phyloP scores from a whole-genome alignment of 2,888 invertebrate genomes.

The Escarpia spicata region DNA sequence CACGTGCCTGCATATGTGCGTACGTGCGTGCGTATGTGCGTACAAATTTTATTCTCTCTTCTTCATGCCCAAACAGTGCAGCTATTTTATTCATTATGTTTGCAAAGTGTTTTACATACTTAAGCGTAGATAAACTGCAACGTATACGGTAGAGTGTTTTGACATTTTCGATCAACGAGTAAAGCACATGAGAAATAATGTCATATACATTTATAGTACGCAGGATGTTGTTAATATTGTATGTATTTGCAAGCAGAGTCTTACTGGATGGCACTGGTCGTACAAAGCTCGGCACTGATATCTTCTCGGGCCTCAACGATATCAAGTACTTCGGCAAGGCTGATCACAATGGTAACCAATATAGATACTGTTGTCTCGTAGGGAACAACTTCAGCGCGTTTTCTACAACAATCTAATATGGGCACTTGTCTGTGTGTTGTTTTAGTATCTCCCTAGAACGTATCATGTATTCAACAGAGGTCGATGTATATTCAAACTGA shows the following conservation, averaged over 20 bases:
- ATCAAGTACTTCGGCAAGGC: slow-evolving; percentile 36
- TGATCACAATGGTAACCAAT: slow-evolving; percentile 18
- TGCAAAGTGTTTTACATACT: too few species aligned
- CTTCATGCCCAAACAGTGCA: too few species aligned
- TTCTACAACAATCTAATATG: not conserved
- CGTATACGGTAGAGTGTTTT: too few species aligned
- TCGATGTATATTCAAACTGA: too few species aligned
- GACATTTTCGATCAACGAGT: too few species aligned
- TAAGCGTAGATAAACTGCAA: too few species aligned
- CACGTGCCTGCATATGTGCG: not conserved
- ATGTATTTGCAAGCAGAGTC: slow-evolving; percentile 22
- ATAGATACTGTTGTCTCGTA: not conserved
- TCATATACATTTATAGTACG: too few species aligned
- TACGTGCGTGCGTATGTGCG: not conserved
- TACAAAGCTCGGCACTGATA: not conserved
- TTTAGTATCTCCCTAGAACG: not conserved
- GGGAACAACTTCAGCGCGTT: not conserved
- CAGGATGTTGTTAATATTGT: too few species aligned
- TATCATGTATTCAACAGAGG: not conserved
- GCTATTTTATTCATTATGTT: too few species aligned
- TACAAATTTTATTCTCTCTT: not conserved
- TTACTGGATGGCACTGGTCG: not conserved
- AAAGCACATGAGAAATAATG: too few species aligned
- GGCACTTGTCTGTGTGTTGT: not conserved
- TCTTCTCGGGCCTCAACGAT: slow-evolving; percentile 40